Percentiles rank a stretch among this genome's conserved stretches.
Evolutionary conservation across 2,888 invertebrate species (phyloP).

Genomic region (Diachrysia chrysitis): DNA sequence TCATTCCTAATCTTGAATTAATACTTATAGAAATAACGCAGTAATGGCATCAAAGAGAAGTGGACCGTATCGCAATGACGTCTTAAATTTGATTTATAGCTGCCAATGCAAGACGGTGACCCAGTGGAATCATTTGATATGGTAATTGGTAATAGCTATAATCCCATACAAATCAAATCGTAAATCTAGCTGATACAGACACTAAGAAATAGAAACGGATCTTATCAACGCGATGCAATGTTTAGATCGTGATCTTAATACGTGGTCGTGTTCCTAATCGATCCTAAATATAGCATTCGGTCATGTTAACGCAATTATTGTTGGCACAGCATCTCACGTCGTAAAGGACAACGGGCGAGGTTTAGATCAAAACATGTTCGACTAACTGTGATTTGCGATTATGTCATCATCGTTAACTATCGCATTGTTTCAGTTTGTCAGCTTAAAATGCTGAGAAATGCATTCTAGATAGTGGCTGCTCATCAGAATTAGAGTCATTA

Average conservation of each 20-base stretch:
- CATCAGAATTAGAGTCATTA: neutral
- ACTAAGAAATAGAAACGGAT: neutral
- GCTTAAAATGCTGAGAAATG: neutral
- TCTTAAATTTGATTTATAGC: slow-evolving; percentile 55
- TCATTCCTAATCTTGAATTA: slow-evolving; percentile 47
- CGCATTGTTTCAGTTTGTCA: neutral
- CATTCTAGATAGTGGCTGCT: neutral
- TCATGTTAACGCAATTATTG: slow-evolving; percentile 56
- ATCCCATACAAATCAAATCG: slow-evolving; percentile 29
- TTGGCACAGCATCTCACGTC: slow-evolving; percentile 45
- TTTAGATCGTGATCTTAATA: slow-evolving; percentile 51
- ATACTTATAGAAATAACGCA: slow-evolving; percentile 52
- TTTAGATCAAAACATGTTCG: slow-evolving; percentile 33
- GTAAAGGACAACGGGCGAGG: slow-evolving; percentile 48
- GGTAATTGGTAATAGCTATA: slow-evolving; percentile 47
- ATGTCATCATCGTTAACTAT: slow-evolving; percentile 4
- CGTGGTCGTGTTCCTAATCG: slow-evolving; percentile 53
- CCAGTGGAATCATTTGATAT: slow-evolving; percentile 53
- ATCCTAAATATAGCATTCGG: slow-evolving; percentile 49
- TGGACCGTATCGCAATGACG: slow-evolving; percentile 46
- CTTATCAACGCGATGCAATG: slow-evolving; percentile 32
- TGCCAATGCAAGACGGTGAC: slow-evolving; percentile 39
- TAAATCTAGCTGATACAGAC: slow-evolving; percentile 8
- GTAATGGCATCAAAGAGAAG: slow-evolving; percentile 46
- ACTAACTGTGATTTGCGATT: slow-evolving; percentile 15